A percentile compares a stretch with the other conserved stretches of the same genome.
These are phyloP conservation scores for Bradypus variegatus DNA, from an alignment of 2,797 vertebrate species.

Conservation along the genomic window DNA sequence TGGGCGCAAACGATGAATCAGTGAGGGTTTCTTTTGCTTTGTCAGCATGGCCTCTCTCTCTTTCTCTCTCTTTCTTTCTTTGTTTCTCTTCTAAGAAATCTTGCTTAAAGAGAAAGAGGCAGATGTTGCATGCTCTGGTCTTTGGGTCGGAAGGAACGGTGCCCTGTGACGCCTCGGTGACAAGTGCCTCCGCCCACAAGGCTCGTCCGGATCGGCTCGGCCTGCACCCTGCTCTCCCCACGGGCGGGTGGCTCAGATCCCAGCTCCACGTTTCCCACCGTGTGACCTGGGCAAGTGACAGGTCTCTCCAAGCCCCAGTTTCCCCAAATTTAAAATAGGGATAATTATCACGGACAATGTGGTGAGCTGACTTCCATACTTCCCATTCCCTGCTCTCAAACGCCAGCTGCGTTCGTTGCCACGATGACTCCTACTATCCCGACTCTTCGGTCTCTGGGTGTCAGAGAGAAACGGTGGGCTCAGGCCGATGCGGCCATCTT, in stretches of 20 bases:
- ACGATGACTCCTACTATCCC: not conserved
- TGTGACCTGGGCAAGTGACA: not conserved
- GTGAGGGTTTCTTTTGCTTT: not conserved
- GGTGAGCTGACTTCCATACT: accelerated
- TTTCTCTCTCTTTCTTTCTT: not conserved
- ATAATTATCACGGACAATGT: accelerated
- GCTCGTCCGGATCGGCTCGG: accelerated
- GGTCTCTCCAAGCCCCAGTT: not conserved
- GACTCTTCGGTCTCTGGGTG: not conserved
- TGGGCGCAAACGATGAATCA: not conserved
- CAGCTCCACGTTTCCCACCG: not conserved
- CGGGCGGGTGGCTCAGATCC: not conserved
- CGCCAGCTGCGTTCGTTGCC: not conserved
- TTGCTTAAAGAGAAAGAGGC: not conserved
- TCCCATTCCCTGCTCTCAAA: not conserved
- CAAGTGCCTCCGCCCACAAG: accelerated
- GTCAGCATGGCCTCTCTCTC: not conserved
- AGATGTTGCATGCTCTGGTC: not conserved
- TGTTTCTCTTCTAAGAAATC: not conserved
- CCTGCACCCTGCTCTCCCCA: not conserved
- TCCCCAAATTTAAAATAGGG: not conserved
- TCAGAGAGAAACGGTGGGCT: not conserved
- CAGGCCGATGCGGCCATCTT: not conserved
- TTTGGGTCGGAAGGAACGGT: not conserved
- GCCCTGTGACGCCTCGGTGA: not conserved